Evolutionary conservation across 2,797 vertebrate genomes (phyloP).

Genomic region (Chelmon rostratus): DNA sequence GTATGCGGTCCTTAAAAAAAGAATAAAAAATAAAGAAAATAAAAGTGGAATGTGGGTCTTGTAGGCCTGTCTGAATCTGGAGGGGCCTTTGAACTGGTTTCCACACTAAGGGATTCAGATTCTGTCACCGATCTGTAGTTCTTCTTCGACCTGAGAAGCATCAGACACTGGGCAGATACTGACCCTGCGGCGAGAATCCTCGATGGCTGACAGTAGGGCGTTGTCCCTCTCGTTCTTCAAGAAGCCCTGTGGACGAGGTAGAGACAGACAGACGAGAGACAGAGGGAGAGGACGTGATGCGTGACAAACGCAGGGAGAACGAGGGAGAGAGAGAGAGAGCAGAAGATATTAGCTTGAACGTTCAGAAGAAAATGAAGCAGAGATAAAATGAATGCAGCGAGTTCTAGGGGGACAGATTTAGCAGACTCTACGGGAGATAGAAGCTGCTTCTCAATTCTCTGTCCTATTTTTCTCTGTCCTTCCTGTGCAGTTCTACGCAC

Average conservation of each 20-base stretch:
- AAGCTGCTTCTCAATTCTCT: constrained; percentile 17
- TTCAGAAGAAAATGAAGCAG: constrained; percentile 6
- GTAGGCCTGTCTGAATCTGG: not conserved
- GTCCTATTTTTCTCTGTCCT: constrained; percentile 17
- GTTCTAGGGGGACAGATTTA: constrained; percentile 42
- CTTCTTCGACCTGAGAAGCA: constrained; percentile 8
- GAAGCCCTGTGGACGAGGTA: constrained; percentile 89
- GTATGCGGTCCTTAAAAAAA: not conserved
- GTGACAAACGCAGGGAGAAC: constrained; percentile 25
- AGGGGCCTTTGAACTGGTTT: not conserved
- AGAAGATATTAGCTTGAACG: constrained; percentile 34
- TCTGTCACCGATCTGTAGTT: not conserved
- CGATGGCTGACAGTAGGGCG: constrained; percentile 96
- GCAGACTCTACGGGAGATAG: constrained; percentile 35
- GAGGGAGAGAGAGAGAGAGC: constrained; percentile 18
- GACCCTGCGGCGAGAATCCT: constrained; percentile 97
- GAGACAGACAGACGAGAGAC: constrained; percentile 26
- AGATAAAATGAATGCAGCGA: constrained; percentile 30
- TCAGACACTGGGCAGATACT: constrained; percentile 69
- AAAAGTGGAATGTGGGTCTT: not conserved
- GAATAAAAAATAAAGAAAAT: not conserved
- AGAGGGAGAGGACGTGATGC: constrained; percentile 11
- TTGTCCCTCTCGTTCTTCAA: constrained; percentile 99
- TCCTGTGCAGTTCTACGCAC: constrained; percentile 8
- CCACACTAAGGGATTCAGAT: constrained; percentile 5